Conservation (phyloP, 2,797 vertebrate genomes). For the Micromesistius poutassou region DNA sequence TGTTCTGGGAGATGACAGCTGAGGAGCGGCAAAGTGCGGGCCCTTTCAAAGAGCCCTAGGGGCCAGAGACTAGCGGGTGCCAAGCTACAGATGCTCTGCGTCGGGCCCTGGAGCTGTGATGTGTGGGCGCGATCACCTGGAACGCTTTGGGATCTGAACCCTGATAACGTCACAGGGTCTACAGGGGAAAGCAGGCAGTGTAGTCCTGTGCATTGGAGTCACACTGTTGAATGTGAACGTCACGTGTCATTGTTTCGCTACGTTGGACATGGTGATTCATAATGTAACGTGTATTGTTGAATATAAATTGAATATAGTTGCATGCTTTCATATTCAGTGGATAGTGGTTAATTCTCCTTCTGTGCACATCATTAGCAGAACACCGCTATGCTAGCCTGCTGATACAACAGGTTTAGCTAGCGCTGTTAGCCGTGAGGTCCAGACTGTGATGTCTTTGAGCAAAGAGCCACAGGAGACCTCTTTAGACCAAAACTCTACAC, state of each 20-base stretch:
- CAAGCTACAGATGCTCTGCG: background rate
- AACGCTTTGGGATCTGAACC: background rate
- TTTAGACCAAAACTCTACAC: no score
- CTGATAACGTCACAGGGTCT: no score
- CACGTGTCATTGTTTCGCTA: background rate
- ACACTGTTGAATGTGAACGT: background rate
- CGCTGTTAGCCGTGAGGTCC: background rate
- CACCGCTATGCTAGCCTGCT: background rate
- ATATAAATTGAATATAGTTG: no score
- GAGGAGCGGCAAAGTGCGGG: constrained; percentile 27
- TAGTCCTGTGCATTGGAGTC: background rate
- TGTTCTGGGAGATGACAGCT: constrained; percentile 26
- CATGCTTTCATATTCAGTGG: background rate
- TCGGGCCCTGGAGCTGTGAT: background rate
- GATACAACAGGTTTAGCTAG: background rate
- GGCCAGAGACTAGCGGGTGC: background rate
- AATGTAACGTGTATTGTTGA: no score
- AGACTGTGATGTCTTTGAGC: background rate
- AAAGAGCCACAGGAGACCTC: background rate
- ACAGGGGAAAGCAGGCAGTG: no score
- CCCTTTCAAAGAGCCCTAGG: constrained; percentile 4
- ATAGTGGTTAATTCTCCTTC: background rate
- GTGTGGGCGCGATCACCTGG: background rate
- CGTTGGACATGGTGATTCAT: background rate
- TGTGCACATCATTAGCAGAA: background rate